phyloP scores from a whole-genome alignment of 2,113 vertebrate genomes.

The Arizona elegans region DNA sequence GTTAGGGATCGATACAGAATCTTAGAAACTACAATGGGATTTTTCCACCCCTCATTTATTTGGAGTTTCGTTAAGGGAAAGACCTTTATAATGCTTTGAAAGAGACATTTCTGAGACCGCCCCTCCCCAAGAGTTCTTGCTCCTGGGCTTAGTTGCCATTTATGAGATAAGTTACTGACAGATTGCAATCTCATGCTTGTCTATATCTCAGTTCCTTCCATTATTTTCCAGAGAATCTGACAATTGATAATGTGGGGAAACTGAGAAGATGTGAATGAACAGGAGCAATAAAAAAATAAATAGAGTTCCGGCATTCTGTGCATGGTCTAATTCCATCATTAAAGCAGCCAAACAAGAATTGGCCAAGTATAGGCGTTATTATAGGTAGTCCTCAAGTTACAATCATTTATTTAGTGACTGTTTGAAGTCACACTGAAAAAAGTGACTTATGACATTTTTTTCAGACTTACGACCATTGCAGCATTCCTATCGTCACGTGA shows the following conservation, averaged over 20 bases:
- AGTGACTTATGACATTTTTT: too few relatives aligned
- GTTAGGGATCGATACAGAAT: neutral
- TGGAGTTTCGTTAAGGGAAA: neutral
- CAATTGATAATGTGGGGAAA: neutral
- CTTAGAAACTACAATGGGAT: neutral
- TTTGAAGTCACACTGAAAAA: too few relatives aligned
- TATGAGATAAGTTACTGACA: neutral
- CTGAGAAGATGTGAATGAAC: neutral
- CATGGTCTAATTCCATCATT: neutral
- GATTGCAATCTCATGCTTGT: neutral
- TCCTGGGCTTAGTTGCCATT: neutral
- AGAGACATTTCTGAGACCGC: too few relatives aligned
- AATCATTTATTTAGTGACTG: too few relatives aligned
- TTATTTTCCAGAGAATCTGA: neutral
- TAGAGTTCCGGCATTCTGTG: neutral
- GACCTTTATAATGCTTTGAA: neutral
- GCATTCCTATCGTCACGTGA: too few relatives aligned
- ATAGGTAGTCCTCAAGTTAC: neutral
- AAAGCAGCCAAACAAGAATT: neutral
- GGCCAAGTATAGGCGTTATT: neutral
- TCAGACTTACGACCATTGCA: too few relatives aligned
- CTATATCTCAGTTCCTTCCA: neutral
- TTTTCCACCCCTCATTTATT: neutral
- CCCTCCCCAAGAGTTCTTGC: neutral
- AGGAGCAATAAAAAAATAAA: neutral